Percentiles rank a stretch among this genome's conserved stretches.
These are phyloP conservation scores for Colinus virginianus DNA, from an alignment of 2,113 vertebrate genomes.

Conservation along the genomic window DNA sequence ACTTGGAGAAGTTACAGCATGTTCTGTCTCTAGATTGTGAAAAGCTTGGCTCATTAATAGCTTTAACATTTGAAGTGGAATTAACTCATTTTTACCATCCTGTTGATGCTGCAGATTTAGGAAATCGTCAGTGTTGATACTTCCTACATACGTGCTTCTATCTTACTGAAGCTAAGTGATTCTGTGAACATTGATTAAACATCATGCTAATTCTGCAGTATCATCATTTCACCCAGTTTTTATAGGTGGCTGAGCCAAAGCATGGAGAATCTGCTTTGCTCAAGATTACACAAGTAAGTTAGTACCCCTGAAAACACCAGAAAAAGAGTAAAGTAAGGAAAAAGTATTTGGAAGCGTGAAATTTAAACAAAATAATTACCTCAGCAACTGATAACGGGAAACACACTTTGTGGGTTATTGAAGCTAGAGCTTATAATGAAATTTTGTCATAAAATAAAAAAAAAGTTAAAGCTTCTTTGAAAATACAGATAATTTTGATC, in stretches of 20 bases:
- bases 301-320: not conserved
- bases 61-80: not conserved
- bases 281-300: not conserved
- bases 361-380: not conserved
- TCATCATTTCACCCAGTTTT: slow-evolving; percentile 14
- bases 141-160: not conserved
- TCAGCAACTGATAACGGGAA: not conserved
- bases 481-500: not conserved
- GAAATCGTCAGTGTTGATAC: not conserved
- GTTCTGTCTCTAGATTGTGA: not conserved
- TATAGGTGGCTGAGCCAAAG: slow-evolving; percentile 19
- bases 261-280: slow-evolving; percentile 40
- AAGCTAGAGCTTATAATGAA: not conserved
- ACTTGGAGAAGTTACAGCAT: not conserved
- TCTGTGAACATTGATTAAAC: slow-evolving; percentile 23
- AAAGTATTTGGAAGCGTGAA: not conserved
- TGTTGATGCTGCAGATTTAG: not conserved
- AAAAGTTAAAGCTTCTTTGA: not conserved
- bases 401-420: not conserved
- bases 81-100: not conserved
- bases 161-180: not conserved
- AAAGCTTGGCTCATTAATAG: not conserved
- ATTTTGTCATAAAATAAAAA: not conserved
- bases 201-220: slow-evolving; percentile 28
- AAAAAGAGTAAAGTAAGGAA: slow-evolving; percentile 31